phyloP scores from a whole-genome alignment of 2,113 vertebrate species.

The Myodes glareolus region DNA sequence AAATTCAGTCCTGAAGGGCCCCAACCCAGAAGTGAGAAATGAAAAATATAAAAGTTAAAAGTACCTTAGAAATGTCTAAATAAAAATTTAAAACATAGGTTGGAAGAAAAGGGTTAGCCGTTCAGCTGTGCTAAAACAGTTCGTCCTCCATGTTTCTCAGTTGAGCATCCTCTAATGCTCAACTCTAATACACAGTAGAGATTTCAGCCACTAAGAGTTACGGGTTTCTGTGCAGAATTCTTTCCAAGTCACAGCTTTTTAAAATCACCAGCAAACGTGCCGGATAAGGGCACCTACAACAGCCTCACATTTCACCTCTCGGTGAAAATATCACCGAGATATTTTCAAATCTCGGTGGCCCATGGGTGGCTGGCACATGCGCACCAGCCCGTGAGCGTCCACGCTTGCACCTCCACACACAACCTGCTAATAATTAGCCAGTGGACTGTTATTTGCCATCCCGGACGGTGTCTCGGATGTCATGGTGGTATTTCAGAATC shows the following conservation, averaged over 20 bases:
- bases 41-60: background rate
- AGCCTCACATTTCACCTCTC: background rate
- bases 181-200: no score
- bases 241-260: background rate
- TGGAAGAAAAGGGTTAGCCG: background rate
- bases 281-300: background rate
- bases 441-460: background rate
- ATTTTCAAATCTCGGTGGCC: background rate
- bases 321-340: no score
- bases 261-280: background rate
- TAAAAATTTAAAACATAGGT: background rate
- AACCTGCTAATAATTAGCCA: background rate
- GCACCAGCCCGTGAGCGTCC: background rate
- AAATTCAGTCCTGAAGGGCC: background rate
- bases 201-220: constrained; percentile 15
- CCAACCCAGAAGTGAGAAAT: constrained; percentile 6
- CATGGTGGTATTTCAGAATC: background rate
- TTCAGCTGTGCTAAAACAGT: background rate
- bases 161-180: background rate
- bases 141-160: background rate
- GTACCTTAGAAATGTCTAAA: background rate
- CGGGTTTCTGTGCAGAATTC: background rate
- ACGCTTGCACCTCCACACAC: background rate
- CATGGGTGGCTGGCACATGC: background rate
- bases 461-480: background rate